Percentiles rank a stretch among this genome's conserved stretches.
phyloP scores from a whole-genome alignment of 2,113 vertebrate genomes.

The Dromas ardeola region DNA sequence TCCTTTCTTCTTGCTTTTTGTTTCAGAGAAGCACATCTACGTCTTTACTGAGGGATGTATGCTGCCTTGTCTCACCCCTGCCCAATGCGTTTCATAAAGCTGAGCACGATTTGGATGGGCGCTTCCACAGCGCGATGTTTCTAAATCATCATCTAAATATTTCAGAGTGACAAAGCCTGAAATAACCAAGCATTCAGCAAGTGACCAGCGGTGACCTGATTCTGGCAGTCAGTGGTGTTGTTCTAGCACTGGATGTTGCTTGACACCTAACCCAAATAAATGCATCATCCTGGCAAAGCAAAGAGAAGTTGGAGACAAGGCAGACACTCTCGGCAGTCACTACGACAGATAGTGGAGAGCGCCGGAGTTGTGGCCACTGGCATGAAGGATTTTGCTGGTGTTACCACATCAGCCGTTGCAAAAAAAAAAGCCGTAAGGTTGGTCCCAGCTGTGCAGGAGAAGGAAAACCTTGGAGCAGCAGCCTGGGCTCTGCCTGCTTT shows the following conservation, averaged over 20 bases:
- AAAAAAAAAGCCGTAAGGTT: not conserved
- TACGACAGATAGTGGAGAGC: not conserved
- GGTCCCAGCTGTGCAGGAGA: not conserved
- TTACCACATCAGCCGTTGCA: not conserved
- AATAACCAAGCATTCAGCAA: not conserved
- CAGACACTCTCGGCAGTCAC: not conserved
- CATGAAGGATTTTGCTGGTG: not conserved
- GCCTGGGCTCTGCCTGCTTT: not conserved
- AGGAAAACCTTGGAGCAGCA: not conserved
- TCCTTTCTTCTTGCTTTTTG: not conserved
- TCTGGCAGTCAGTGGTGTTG: not conserved
- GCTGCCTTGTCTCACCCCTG: not conserved
- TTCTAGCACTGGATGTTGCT: not conserved
- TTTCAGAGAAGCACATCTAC: not conserved
- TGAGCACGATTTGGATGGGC: not conserved
- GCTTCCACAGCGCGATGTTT: accelerated
- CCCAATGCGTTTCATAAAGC: not conserved
- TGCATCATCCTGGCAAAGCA: not conserved
- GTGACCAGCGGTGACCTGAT: not conserved
- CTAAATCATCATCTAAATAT: not conserved
- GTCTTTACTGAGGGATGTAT: not conserved
- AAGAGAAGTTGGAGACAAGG: not conserved
- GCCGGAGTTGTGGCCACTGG: not conserved
- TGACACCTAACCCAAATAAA: conserved; percentile 23
- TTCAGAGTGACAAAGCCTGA: not conserved